These are phyloP conservation scores for Poecile montanus DNA, from an alignment of 2,797 vertebrate genomes.

Conservation along the genomic window DNA sequence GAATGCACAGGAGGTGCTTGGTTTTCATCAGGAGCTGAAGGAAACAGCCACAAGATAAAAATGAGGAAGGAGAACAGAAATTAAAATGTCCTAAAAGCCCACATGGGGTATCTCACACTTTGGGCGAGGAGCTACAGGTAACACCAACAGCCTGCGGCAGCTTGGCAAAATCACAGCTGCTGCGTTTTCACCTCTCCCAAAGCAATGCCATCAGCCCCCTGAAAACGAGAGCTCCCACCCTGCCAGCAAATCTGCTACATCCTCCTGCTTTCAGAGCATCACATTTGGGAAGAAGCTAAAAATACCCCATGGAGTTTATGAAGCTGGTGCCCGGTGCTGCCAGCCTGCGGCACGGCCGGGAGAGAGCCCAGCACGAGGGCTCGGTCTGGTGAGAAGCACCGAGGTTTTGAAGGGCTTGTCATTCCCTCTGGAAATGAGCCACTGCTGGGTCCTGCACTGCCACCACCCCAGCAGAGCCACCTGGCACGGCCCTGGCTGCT, in stretches of 20 bases:
- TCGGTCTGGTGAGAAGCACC: rapidly evolving
- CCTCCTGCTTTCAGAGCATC: slow-evolving; percentile 17
- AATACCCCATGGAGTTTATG: background rate
- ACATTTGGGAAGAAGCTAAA: slow-evolving; percentile 19
- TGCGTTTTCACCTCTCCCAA: background rate
- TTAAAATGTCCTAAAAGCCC: background rate
- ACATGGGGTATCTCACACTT: background rate
- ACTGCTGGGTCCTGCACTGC: rapidly evolving
- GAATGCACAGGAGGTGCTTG: background rate
- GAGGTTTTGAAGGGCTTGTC: background rate
- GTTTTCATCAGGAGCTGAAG: background rate
- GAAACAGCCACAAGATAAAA: background rate
- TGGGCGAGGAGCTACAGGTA: background rate
- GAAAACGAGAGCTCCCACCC: background rate
- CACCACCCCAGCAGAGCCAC: background rate
- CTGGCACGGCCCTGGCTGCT: background rate
- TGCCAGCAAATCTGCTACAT: slow-evolving; percentile 25
- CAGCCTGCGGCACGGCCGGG: background rate
- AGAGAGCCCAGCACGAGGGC: background rate
- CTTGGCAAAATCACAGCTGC: background rate
- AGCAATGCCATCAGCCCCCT: background rate
- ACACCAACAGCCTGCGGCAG: background rate
- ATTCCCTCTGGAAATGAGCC: background rate
- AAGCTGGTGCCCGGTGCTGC: background rate
- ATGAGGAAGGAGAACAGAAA: background rate